Percentiles rank a stretch among this genome's conserved stretches.
Evolutionary conservation across 1,140 invertebrate genomes (phyloP).

Genomic region (Mya arenaria): DNA sequence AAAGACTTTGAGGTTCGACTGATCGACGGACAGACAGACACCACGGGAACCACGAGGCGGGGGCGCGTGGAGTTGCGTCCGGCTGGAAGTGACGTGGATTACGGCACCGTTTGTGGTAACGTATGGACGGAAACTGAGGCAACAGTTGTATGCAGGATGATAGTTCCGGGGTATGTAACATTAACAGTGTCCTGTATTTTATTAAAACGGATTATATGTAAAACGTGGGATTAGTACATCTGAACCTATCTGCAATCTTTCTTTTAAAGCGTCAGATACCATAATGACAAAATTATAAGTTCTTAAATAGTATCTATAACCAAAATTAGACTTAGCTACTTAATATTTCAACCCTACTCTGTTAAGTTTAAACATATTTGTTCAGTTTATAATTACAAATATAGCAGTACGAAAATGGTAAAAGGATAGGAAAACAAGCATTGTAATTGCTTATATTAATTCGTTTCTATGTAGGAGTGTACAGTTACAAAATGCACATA

Average conservation of each 20-base stretch:
- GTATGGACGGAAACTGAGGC: constrained; percentile 28
- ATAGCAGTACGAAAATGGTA: no score
- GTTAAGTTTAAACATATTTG: no score
- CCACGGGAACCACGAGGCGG: neutral
- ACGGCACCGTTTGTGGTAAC: constrained; percentile 43
- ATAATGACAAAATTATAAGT: neutral
- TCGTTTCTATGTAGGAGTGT: no score
- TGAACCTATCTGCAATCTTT: neutral
- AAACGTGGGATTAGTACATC: neutral
- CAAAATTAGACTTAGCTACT: neutral
- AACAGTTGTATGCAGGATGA: constrained; percentile 22
- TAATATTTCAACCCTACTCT: no score
- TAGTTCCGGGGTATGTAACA: constrained; percentile 5
- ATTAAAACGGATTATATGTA: neutral
- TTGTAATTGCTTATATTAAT: no score
- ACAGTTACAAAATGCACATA: no score
- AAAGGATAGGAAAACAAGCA: no score
- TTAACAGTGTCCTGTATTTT: neutral
- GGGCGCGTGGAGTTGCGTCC: constrained; percentile 34
- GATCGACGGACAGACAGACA: constrained; percentile 2
- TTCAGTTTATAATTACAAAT: no score
- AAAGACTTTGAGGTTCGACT: constrained; percentile 33
- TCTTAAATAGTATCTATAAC: neutral
- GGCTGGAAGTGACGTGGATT: neutral
- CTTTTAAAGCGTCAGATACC: neutral